Conservation (phyloP, 2,888 invertebrate species). For the Halictus quadricinctus region DNA sequence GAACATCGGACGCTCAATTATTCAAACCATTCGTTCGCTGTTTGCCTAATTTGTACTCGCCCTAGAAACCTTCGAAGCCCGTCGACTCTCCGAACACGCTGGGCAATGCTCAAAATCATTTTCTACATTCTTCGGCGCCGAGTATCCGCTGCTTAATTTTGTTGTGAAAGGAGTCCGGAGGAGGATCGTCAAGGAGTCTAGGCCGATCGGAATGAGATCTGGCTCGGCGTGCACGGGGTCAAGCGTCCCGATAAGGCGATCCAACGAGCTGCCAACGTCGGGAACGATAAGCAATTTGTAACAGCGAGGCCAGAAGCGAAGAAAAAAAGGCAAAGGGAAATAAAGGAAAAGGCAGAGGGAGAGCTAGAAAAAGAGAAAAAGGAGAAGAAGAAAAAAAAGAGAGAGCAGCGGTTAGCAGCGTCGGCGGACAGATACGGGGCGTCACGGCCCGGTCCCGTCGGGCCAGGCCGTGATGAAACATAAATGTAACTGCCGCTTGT, state of each 20-base stretch:
- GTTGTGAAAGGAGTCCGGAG: conserved; percentile 5
- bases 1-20: neutral
- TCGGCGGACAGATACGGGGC: conserved; percentile 49
- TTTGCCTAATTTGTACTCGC: neutral
- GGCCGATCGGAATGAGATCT: conserved; percentile 65
- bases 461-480: conserved; percentile 66
- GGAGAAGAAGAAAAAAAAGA: neutral
- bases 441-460: conserved; percentile 40
- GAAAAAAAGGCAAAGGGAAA: neutral
- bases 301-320: conserved; percentile 62
- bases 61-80: neutral
- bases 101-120: neutral
- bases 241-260: conserved; percentile 74
- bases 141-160: too few relatives aligned
- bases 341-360: neutral
- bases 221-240: conserved; percentile 66
- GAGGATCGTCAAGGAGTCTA: conserved; percentile 43
- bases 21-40: neutral
- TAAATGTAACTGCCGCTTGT: conserved; percentile 71
- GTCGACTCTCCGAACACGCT: neutral
- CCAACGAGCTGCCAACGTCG: conserved; percentile 73
- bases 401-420: conserved; percentile 31
- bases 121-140: neutral
- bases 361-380: conserved; percentile 31
- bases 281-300: conserved; percentile 81